Base-by-base conservation (phyloP, 2,797 vertebrate genomes). In the Chlorospingus semifuscus region DNA sequence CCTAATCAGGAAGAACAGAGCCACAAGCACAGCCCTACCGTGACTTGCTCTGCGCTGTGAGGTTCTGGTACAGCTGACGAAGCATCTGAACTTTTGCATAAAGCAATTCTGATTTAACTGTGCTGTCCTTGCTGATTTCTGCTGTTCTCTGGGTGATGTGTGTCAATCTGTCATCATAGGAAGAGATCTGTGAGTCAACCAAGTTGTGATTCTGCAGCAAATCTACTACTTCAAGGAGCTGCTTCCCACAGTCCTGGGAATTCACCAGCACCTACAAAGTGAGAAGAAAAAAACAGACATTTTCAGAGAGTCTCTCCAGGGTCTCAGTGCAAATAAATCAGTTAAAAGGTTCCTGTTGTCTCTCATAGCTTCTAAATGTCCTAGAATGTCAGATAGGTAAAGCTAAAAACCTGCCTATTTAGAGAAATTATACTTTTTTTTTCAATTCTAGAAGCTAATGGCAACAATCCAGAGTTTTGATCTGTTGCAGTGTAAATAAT, bases 161-260 rank as follows among this genome's bases (percentile, higher is more conserved):
- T 30, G 46, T 89, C 93, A 99, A 83, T 23, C 97, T 98, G 85
- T 98, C 98, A 26, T 98, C 98, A 9, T 98, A 98, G 60, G 98
- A 97, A 3, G 97, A 98, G 94, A 99, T 98, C 93, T 98, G 99
- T 0, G 98, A 97, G 78, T 99, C 98, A 90, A 99, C 66, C 53
- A 99, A 97, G 50, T 98, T 97, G 57, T 99, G 99, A 53, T 98
- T 98, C 96, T 99, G 99, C 19, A 99, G 98, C 72, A 99, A 97
- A 84, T 98, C 98, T 63, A 97, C 98, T 30, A 97, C 98, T 77
- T 99, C 98, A 2, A 97, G 94, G 64, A 99, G 97, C 93, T 99
- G 98, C 83, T 98, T 99, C 46, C 98, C 99, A 84, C 96, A 95
- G 12, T 98, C 98, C 61, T 97, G 96, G 22, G 98, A 98, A 60